phyloP scores from a whole-genome alignment of 2,113 vertebrate genomes.

The Percina caprodes region DNA sequence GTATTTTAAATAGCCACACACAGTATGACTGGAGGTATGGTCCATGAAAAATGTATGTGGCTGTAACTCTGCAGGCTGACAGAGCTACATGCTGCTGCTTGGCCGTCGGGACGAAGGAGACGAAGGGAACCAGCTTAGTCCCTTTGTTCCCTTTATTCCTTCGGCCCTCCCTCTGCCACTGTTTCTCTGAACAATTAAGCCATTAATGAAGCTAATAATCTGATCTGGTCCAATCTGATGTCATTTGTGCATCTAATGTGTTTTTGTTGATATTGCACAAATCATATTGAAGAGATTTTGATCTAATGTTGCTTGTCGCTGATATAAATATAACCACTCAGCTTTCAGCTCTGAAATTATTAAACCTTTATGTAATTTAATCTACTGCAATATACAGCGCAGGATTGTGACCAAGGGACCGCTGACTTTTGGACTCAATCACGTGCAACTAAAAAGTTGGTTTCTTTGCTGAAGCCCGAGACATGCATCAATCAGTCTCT shows the following conservation, averaged over 20 bases:
- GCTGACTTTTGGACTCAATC: constrained; percentile 4
- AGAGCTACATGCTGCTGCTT: constrained; percentile 36
- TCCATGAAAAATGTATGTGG: constrained; percentile 72
- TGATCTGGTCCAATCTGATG: constrained; percentile 34
- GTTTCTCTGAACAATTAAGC: constrained; percentile 27
- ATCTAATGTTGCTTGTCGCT: constrained; percentile 22
- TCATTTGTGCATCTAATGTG: constrained; percentile 25
- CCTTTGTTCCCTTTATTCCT: constrained; percentile 9
- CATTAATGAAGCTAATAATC: constrained; percentile 51
- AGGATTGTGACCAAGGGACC: constrained; percentile 14
- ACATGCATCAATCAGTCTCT: constrained; percentile 12
- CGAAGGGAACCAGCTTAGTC: background rate
- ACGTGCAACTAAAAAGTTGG: background rate
- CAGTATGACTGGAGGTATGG: constrained; percentile 22
- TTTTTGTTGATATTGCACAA: constrained; percentile 36
- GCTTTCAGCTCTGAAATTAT: constrained; percentile 51
- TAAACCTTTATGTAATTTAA: constrained; percentile 66
- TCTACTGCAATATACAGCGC: constrained; percentile 49
- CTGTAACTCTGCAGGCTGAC: constrained; percentile 52
- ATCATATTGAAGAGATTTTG: constrained; percentile 26
- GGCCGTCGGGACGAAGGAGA: constrained; percentile 5
- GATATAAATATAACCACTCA: constrained; percentile 56
- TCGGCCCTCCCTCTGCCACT: background rate
- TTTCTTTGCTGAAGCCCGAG: background rate
- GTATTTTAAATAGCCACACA: constrained; percentile 49